Evolutionary conservation across 2,113 vertebrate genomes (phyloP), one percentile per base, ranked within the genome.

Genomic region (Xiphias gladius): DNA sequence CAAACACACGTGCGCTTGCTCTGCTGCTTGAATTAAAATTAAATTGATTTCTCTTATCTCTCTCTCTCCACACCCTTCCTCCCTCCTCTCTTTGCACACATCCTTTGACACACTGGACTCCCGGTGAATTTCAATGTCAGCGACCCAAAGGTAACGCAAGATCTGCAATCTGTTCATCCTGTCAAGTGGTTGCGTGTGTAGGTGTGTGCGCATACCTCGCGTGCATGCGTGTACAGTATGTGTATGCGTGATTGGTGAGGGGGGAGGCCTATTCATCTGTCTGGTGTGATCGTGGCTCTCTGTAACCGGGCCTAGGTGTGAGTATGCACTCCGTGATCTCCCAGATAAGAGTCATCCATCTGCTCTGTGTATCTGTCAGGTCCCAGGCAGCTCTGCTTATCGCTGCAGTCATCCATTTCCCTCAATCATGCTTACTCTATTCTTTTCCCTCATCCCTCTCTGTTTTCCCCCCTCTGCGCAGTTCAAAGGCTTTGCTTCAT

Each of bases 291-390:
- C 70, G 58, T 89, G 89, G 86, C 83, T 87, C 79, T 83, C 77
- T 87, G 89, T 87, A 82, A 91, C 89, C 28, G 76, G 87, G 90
- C 86, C 90, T 41, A 80, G 90, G 91, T 78, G 88, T 87, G 88
- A 92, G 88, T 76, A 50, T 83, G 91, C 88, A 79, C 91, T 89
- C 90, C 84, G 91, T 89, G 93, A 94, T 95, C 90, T 91, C 80
- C 89, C 80, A 86, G 91, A 95, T 94, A 93, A 93, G 85, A 90
- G 84, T 90, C 93, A 93, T 94, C 94, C 92, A 94, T 95, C 94
- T 94, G 91, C 90, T 82, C 83, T 66, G 86, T 90, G 88, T 84
- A 85, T 89, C 92, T 92, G 92, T 92, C 93, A 90, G 89, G 87
- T 67, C 85, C 89, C 76, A n/a, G 84, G 84, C 90, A 81, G 85